Percentiles rank a stretch among this genome's conserved stretches.
Conservation (phyloP, 2,113 vertebrate species). For the Bothrops jararaca region DNA sequence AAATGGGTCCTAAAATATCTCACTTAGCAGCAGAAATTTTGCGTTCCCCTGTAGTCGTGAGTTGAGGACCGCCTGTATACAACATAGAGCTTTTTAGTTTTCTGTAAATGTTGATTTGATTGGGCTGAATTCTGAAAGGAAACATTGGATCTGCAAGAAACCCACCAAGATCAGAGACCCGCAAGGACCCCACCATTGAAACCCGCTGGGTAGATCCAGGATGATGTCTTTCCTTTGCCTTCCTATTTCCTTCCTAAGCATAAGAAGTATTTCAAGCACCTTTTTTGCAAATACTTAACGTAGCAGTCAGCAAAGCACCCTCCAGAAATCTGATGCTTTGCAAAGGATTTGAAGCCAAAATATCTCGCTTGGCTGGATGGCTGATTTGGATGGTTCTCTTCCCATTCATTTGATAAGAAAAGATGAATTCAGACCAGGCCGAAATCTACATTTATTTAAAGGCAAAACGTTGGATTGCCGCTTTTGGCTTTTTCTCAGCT, state of each 20-base stretch:
- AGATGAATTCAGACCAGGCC: neutral
- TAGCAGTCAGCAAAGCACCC: no score
- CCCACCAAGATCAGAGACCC: no score
- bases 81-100: neutral
- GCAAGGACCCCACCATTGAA: no score
- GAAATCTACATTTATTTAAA: neutral
- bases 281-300: neutral
- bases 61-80: no score
- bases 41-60: accelerated
- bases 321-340: neutral
- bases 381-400: neutral
- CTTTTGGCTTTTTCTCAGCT: neutral
- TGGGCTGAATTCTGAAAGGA: neutral
- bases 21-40: no score
- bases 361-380: neutral
- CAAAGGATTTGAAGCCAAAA: neutral
- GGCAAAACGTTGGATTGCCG: neutral
- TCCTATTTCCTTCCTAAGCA: neutral
- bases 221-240: neutral
- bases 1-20: no score
- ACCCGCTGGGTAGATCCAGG: neutral
- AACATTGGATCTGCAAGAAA: neutral
- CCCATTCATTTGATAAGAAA: neutral
- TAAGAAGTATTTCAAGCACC: neutral
- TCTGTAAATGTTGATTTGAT: neutral